Percentiles rank a stretch among this genome's conserved stretches.
phyloP scores from a whole-genome alignment of 2,113 vertebrate genomes.

The Rhegmatorhina hoffmannsi region DNA sequence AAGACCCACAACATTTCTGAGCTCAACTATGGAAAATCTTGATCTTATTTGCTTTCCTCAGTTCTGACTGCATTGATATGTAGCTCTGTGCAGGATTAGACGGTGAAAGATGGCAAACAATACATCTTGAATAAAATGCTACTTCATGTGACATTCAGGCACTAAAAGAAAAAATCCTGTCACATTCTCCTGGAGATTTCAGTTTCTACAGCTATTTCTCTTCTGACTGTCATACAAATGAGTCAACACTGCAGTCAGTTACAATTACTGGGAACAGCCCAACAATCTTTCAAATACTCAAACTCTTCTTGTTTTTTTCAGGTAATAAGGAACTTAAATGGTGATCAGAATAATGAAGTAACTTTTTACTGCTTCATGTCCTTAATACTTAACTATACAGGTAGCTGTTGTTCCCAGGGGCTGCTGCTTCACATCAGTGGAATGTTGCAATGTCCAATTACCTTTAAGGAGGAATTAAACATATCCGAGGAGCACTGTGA shows the following conservation, averaged over 20 bases:
- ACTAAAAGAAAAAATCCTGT: slow-evolving; percentile 22
- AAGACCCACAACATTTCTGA: background rate
- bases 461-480: background rate
- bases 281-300: background rate
- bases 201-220: slow-evolving; percentile 32
- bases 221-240: slow-evolving; percentile 1
- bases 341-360: background rate
- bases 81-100: background rate
- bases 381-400: background rate
- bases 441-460: background rate
- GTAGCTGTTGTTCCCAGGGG: background rate
- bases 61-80: background rate
- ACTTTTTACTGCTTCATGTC: background rate
- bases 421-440: background rate
- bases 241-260: slow-evolving; percentile 41
- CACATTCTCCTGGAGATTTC: slow-evolving; percentile 22
- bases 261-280: slow-evolving; percentile 29
- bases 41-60: background rate
- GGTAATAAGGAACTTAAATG: slow-evolving; percentile 5
- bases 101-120: slow-evolving; percentile 11
- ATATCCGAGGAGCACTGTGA: background rate
- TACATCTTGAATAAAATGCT: slow-evolving; percentile 19
- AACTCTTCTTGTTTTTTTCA: background rate
- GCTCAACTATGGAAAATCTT: background rate
- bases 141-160: background rate